phyloP scores from a whole-genome alignment of 1,140 invertebrate genomes.

The Meloidogyne chitwoodi region DNA sequence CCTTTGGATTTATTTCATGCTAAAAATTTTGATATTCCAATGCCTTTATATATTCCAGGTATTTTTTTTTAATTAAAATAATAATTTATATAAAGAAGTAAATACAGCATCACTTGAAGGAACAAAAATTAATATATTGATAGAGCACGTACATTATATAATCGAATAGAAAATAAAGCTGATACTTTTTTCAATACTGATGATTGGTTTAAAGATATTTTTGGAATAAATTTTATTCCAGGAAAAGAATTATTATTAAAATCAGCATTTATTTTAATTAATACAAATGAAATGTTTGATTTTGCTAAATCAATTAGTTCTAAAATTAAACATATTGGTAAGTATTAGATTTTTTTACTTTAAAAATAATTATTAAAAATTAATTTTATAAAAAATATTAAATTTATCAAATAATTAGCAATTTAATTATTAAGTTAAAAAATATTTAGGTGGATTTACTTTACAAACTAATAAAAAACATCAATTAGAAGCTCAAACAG shows the following conservation, averaged over 20 bases:
- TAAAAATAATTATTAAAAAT: neutral
- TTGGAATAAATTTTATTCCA: constrained; percentile 29
- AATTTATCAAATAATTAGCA: too few relatives aligned
- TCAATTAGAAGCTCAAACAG: neutral
- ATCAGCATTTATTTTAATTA: constrained; percentile 27
- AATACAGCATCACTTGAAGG: constrained; percentile 5
- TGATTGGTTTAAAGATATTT: neutral
- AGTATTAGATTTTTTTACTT: too few relatives aligned
- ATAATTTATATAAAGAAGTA: neutral
- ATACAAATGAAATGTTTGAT: constrained; percentile 39
- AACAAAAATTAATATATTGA: neutral
- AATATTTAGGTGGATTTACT: neutral
- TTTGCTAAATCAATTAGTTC: constrained; percentile 19
- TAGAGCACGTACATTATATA: neutral
- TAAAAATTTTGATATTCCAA: constrained; percentile 21
- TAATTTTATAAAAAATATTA: neutral
- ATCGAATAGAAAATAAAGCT: neutral
- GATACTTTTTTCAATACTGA: neutral
- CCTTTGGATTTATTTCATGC: constrained; percentile 12
- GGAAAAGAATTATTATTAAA: constrained; percentile 9
- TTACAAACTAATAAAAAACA: neutral
- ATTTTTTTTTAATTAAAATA: neutral
- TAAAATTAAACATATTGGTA: constrained; percentile 42
- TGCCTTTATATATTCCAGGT: constrained; percentile 34
- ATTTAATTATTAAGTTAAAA: too few relatives aligned